Base-by-base conservation (phyloP, 2,797 vertebrate genomes). In the Craterocephalus amniculus region DNA sequence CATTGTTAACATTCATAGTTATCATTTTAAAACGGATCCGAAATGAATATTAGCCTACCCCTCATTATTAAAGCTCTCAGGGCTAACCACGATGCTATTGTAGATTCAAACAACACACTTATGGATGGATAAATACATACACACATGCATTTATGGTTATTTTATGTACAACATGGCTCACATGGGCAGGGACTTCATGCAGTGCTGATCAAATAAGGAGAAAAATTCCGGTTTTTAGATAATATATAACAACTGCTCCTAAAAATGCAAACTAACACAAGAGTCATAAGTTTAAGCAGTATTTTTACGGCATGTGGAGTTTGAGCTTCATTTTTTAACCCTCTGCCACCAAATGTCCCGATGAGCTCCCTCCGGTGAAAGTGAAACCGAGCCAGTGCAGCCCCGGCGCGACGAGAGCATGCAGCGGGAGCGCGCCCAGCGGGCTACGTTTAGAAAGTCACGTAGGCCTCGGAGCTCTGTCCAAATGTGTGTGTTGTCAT, bases 381-480 rank as follows among this genome's bases (percentile, higher is more conserved):
- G 62, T 75, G 81, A 88, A 82, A 88, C 51, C 13, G 36, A 40
- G 52, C 13, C 32, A 10, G 57, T 26, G 74, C 52, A 5, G 62
- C 0, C 61, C 0, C 61, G 10, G 48, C 13, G 40, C 31, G 29
- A 18, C 58, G 10, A 48, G 36, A 65, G 48, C 20, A 5, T 29
- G 57, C 40, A 2, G 18, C 81, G 80, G 67, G 83, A 68, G 83
- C 90, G 89, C 86, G 90, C 87, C 2, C 72, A 45, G 22, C 49
- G 40, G 48, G 22, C 76, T 88, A 95, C 94, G 94, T 92, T 94
- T 88, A 77, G 81, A 70, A 72, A 55, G 94, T 95, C 94, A 95
- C 94, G 94, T 95, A 95, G 93, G 67, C 85, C 87, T 81, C 73
- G 63, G n/a, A 63, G 52, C 76, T 64, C 36, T 0, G 35, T 0